These are phyloP conservation scores for Lepidothrix coronata DNA, from an alignment of 2,113 vertebrate genomes.

Conservation along the genomic window DNA sequence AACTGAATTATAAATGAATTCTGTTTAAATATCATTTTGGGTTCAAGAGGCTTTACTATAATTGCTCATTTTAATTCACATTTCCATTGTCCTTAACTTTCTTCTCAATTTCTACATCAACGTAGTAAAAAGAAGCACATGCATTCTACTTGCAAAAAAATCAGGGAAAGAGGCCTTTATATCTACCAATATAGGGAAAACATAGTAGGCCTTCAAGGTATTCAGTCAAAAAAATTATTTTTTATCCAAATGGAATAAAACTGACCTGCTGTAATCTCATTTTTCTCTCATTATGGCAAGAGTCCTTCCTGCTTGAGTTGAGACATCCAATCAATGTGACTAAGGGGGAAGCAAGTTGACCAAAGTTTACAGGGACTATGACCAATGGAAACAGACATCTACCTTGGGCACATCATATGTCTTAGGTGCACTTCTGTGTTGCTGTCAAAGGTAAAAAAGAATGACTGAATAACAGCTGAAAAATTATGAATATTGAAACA, in stretches of 20 bases:
- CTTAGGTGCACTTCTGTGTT: neutral
- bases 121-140: neutral
- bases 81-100: neutral
- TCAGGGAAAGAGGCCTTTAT: neutral
- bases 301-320: neutral
- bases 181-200: neutral
- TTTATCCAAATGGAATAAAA: neutral
- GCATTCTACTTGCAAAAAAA: neutral
- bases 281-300: neutral
- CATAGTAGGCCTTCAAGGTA: neutral
- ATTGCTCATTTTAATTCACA: neutral
- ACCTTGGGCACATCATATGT: neutral
- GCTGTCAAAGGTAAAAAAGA: neutral
- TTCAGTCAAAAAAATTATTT: neutral
- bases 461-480: neutral
- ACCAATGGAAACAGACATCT: neutral
- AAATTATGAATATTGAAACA: neutral
- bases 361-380: neutral
- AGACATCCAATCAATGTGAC: neutral
- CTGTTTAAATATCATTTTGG: slow-evolving; percentile 4
- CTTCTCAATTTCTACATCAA: neutral
- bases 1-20: neutral
- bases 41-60: neutral
- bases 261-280: rapidly evolving
- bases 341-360: neutral